Conservation (phyloP, 2,797 vertebrate genomes). For the Hafferia zeledoni region DNA sequence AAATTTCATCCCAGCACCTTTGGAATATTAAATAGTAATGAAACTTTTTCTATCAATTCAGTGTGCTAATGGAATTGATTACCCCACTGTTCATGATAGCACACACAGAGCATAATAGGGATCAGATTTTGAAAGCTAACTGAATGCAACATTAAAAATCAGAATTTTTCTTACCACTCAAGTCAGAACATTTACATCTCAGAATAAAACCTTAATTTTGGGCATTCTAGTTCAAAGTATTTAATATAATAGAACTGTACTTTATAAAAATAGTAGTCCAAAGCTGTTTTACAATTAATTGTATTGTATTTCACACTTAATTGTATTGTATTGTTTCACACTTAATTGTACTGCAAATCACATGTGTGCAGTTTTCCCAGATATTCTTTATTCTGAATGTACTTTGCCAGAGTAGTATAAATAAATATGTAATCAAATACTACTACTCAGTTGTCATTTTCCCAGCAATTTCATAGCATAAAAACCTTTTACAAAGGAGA, state of each 20-base stretch:
- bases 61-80: constrained; percentile 56
- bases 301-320: not conserved
- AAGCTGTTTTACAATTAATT: not conserved
- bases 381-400: not conserved
- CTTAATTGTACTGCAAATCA: no score
- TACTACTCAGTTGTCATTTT: not conserved
- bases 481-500: not conserved
- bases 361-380: not conserved
- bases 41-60: constrained; percentile 30
- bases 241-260: not conserved
- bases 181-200: not conserved
- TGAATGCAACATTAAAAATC: not conserved
- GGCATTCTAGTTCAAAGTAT: not conserved
- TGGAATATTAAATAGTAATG: constrained; percentile 61
- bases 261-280: not conserved
- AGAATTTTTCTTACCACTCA: not conserved
- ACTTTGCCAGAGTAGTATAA: not conserved
- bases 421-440: not conserved
- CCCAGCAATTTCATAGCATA: not conserved
- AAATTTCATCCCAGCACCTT: constrained; percentile 40
- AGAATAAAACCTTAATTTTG: not conserved
- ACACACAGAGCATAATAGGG: not conserved
- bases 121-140: not conserved
- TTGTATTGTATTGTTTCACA: no score
- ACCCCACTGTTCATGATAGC: constrained; percentile 20